Conservation (phyloP, 2,797 vertebrate species). For the Urocyon cinereoargenteus region DNA sequence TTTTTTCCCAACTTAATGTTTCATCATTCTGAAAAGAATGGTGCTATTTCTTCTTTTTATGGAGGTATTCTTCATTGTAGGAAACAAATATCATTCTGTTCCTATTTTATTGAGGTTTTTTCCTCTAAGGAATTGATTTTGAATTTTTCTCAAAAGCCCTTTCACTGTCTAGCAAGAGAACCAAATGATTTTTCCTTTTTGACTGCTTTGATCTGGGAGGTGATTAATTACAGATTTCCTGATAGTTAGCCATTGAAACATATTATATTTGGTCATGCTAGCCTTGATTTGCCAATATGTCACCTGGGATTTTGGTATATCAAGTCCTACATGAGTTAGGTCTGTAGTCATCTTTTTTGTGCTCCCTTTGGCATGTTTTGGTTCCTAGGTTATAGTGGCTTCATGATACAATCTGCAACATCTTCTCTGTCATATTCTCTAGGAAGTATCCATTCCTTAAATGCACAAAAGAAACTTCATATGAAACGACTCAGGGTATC, state of each 20-base stretch:
- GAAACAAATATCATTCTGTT: slow-evolving; percentile 50
- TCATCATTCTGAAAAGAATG: slow-evolving; percentile 11
- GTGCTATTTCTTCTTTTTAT: slow-evolving; percentile 26
- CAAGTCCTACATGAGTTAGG: not conserved
- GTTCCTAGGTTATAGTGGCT: not conserved
- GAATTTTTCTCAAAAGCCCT: slow-evolving; percentile 5
- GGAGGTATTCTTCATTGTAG: slow-evolving; percentile 11
- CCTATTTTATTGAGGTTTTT: slow-evolving; percentile 53
- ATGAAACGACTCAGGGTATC: not conserved
- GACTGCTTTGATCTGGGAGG: not conserved
- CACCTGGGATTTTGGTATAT: not conserved
- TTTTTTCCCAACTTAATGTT: slow-evolving; percentile 32
- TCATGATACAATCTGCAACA: not conserved
- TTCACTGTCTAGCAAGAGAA: slow-evolving; percentile 45
- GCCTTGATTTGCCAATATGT: not conserved
- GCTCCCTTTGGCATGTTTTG: not conserved
- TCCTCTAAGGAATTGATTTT: slow-evolving; percentile 35
- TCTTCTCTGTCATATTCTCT: not conserved
- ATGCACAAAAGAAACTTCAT: not conserved
- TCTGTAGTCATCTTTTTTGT: not conserved
- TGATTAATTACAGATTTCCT: slow-evolving; percentile 38
- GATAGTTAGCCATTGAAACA: not conserved
- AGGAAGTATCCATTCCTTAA: not conserved
- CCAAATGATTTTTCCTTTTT: slow-evolving; percentile 41
- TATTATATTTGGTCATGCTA: not conserved